Conservation (phyloP, 1,140 invertebrate genomes). For the Camponotus floridanus region DNA sequence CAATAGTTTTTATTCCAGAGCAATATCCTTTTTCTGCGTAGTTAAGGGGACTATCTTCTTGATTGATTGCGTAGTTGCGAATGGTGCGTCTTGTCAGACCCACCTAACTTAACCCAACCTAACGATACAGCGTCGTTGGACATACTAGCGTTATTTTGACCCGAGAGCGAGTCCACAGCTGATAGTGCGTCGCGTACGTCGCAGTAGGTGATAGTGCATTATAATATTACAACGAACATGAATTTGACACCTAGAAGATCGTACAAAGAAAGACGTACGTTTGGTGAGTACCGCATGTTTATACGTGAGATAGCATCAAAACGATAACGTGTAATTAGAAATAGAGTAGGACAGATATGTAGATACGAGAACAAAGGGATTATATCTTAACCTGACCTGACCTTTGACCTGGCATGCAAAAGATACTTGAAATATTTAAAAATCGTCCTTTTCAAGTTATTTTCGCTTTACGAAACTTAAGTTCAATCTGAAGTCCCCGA, state of each 20-base stretch:
- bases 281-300: constrained; percentile 73
- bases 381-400: too few relatives aligned
- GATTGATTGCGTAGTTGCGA: not conserved
- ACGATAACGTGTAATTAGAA: too few relatives aligned
- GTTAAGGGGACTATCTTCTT: not conserved
- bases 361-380: constrained; percentile 10
- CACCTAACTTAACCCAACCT: constrained; percentile 63
- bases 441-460: too few relatives aligned
- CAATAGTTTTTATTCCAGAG: not conserved
- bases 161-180: constrained; percentile 59
- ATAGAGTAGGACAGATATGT: not conserved
- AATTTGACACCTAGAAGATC: constrained; percentile 74
- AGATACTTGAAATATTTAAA: too few relatives aligned
- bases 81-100: constrained; percentile 38
- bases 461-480: not conserved
- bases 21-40: not conserved
- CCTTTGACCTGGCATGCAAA: too few relatives aligned
- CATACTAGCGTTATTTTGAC: constrained; percentile 69
- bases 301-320: too few relatives aligned
- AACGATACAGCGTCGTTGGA: constrained; percentile 31
- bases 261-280: constrained; percentile 81
- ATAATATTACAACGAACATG: constrained; percentile 70
- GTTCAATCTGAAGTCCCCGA: not conserved
- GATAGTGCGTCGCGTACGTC: constrained; percentile 72
- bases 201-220: constrained; percentile 63